These are phyloP conservation scores for Arion vulgaris DNA, from an alignment of 1,140 invertebrate species.

Conservation along the genomic window DNA sequence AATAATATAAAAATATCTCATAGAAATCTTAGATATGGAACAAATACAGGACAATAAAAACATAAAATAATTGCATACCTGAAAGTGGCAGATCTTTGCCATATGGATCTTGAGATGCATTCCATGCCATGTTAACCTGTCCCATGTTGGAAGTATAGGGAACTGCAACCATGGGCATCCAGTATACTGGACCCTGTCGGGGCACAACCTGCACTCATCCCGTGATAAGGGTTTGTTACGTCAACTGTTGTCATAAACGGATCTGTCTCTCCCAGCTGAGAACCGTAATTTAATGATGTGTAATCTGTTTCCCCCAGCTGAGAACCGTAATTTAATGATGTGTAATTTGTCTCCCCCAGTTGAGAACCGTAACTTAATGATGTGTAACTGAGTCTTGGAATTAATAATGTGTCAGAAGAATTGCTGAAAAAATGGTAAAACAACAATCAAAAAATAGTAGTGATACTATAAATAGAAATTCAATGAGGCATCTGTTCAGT, in stretches of 20 bases:
- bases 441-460: no score
- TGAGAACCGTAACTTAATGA: neutral
- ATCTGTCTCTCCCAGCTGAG: neutral
- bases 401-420: neutral
- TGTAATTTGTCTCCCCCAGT: no score
- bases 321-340: no score
- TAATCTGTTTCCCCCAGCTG: no score
- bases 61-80: conserved; percentile 42
- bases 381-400: neutral
- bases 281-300: no score
- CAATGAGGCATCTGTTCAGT: no score
- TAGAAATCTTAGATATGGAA: no score
- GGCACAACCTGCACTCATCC: conserved; percentile 13
- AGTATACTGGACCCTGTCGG: conserved; percentile 31
- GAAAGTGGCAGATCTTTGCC: conserved; percentile 60
- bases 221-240: neutral
- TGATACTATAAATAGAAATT: no score
- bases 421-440: neutral
- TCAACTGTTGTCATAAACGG: neutral
- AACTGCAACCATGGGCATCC: conserved; percentile 48
- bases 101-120: conserved; percentile 58
- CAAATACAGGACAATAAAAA: no score
- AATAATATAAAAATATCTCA: no score
- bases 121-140: conserved; percentile 59
- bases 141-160: conserved; percentile 57